Percentiles rank a stretch among this genome's conserved stretches.
phyloP scores from a whole-genome alignment of 2,797 vertebrate species.

The Dallia pectoralis region DNA sequence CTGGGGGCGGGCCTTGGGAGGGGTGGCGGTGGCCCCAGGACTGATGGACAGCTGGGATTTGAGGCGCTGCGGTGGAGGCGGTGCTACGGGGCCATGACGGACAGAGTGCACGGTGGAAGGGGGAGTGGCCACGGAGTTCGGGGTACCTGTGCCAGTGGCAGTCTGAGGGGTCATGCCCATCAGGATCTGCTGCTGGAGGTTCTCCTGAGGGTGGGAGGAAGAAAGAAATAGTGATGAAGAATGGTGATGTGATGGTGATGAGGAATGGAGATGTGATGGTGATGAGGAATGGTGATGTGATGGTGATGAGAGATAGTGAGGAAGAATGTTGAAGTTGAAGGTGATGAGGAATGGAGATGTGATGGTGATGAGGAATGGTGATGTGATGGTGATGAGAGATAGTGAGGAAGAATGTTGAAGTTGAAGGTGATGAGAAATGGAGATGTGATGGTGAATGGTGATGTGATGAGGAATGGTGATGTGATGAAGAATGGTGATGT shows the following conservation, averaged over 20 bases:
- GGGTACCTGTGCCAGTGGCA: conserved; percentile 72
- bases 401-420: background rate
- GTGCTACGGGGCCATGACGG: conserved; percentile 73
- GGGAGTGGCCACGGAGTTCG: conserved; percentile 85
- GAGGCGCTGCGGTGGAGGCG: conserved; percentile 74
- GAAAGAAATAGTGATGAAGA: background rate
- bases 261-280: too few species aligned
- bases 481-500: background rate
- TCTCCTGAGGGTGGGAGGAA: conserved; percentile 61
- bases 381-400: too few species aligned
- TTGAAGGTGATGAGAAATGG: too few species aligned
- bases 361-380: too few species aligned
- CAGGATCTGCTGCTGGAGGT: conserved; percentile 83
- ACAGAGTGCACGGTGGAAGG: conserved; percentile 74
- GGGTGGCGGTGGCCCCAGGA: conserved; percentile 74
- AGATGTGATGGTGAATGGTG: too few species aligned
- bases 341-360: too few species aligned
- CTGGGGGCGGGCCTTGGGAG: conserved; percentile 82
- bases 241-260: too few species aligned
- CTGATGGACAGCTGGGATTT: conserved; percentile 85
- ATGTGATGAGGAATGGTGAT: too few species aligned
- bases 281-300: too few species aligned
- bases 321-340: background rate
- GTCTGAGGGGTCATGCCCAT: conserved; percentile 76
- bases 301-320: background rate